phyloP scores from a whole-genome alignment of 2,888 invertebrate species.

The Strigamia maritima region DNA sequence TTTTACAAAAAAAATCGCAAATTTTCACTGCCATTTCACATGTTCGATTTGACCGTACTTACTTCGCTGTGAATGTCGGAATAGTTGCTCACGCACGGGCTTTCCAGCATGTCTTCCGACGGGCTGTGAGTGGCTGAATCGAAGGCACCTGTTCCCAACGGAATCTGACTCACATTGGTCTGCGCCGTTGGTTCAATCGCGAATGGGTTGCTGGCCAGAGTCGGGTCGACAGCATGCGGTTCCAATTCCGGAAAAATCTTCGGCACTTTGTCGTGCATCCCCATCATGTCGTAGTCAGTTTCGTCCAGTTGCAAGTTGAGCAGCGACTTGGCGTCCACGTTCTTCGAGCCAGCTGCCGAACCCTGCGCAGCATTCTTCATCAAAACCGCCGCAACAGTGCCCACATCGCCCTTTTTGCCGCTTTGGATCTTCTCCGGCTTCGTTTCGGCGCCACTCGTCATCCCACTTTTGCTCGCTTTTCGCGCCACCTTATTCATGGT shows the following conservation, averaged over 20 bases:
- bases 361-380: too few relatives aligned
- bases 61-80: constrained; percentile 69
- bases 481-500: too few relatives aligned
- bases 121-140: constrained; percentile 73
- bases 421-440: too few relatives aligned
- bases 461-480: too few relatives aligned
- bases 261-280: neutral
- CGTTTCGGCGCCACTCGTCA: too few relatives aligned
- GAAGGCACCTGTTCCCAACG: constrained; percentile 38
- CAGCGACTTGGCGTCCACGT: neutral
- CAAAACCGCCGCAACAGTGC: too few relatives aligned
- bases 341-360: neutral
- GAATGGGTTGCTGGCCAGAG: neutral
- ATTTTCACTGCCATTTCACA: neutral
- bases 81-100: constrained; percentile 56
- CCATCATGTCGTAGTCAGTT: neutral
- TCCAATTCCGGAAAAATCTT: neutral
- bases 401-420: too few relatives aligned
- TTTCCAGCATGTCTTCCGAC: constrained; percentile 66
- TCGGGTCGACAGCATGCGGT: neutral
- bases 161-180: neutral
- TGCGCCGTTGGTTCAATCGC: neutral
- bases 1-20: neutral
- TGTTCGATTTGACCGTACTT: constrained; percentile 43
- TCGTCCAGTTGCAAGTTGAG: neutral